Conservation (phyloP, 2,888 invertebrate species). For the Labia minor region DNA sequence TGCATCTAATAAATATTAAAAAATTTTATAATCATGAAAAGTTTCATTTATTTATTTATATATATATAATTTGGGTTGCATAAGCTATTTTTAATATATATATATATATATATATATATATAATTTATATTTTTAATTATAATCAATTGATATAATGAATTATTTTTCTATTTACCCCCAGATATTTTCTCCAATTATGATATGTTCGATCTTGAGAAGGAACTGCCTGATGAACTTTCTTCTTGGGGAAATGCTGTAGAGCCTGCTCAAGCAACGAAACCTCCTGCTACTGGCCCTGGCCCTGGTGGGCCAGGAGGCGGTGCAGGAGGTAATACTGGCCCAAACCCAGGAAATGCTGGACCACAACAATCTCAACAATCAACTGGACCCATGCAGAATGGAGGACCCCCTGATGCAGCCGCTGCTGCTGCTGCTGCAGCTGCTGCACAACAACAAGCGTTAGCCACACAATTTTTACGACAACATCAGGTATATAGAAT, state of each 20-base stretch:
- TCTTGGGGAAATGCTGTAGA: constrained; percentile 51
- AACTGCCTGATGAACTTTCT: constrained; percentile 83
- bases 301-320: constrained; percentile 43
- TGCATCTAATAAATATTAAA: constrained; percentile 21
- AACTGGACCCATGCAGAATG: constrained; percentile 34
- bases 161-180: constrained; percentile 41
- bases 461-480: constrained; percentile 36
- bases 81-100: no score
- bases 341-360: constrained; percentile 42
- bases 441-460: constrained; percentile 56
- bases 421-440: constrained; percentile 46
- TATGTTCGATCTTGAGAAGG: constrained; percentile 83
- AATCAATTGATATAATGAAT: no score
- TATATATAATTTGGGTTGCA: no score
- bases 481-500: neutral
- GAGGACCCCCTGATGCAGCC: constrained; percentile 24
- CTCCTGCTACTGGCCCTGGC: constrained; percentile 73
- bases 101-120: no score
- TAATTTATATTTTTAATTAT: no score
- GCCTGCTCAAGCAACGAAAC: constrained; percentile 49
- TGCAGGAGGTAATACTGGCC: constrained; percentile 39
- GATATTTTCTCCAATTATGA: constrained; percentile 74
- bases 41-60: no score
- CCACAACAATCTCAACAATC: constrained; percentile 31
- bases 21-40: no score